These are phyloP conservation scores for Eumeta japonica DNA, from an alignment of 1,140 invertebrate genomes.

Conservation along the genomic window DNA sequence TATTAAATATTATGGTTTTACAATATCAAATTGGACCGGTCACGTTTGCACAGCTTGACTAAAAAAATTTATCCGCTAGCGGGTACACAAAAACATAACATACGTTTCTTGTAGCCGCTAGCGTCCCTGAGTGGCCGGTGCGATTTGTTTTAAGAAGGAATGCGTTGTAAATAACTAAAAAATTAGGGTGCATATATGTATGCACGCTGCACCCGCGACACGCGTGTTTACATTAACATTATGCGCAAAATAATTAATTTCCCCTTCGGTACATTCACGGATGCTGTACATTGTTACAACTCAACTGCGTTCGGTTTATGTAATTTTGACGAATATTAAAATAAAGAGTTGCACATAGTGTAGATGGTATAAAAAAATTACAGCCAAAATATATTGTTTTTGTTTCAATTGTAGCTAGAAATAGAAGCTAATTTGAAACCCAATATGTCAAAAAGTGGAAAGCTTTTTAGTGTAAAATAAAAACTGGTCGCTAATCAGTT, in stretches of 20 bases:
- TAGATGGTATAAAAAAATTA: too few species aligned
- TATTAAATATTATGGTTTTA: too few species aligned
- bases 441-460: too few species aligned
- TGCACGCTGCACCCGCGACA: conserved; percentile 29
- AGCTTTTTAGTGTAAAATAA: too few species aligned
- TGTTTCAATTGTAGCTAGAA: too few species aligned
- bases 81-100: not conserved
- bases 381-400: too few species aligned
- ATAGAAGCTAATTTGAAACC: too few species aligned
- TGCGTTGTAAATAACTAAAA: conserved; percentile 56
- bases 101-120: conserved; percentile 1
- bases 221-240: conserved; percentile 24
- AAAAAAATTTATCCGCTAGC: conserved; percentile 14
- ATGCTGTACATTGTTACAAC: conserved; percentile 7
- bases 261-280: conserved; percentile 6
- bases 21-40: conserved; percentile 29
- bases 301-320: conserved; percentile 5
- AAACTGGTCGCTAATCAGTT: too few species aligned
- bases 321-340: not conserved
- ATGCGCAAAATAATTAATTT: conserved; percentile 32
- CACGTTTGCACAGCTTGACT: conserved; percentile 22
- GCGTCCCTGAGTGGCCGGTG: conserved; percentile 18
- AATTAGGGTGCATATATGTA: too few species aligned
- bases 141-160: conserved; percentile 38
- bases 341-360: too few species aligned